Evolutionary conservation across 2,888 invertebrate genomes (phyloP), one percentile per base, ranked within the genome.

Genomic region (Diaphora mendica): DNA sequence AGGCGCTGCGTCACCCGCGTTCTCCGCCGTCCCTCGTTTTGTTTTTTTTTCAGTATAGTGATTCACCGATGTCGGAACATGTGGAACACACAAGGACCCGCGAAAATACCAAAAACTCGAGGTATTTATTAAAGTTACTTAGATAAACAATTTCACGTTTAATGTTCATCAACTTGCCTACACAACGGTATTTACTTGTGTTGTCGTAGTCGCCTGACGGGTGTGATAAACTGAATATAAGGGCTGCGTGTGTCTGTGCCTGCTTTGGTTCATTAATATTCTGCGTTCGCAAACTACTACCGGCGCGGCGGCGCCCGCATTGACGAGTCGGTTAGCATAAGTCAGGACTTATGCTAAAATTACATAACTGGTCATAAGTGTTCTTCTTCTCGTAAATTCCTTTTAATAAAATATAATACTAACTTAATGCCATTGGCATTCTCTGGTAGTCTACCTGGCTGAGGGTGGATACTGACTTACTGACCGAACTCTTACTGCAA

Each of bases 41-140:
- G 88, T 90, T 92, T 92, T 93, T 93, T 91, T 91, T 91, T 89
- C 88, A 88, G 84, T 88, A n/a, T n/a, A 87, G 91, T 94, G 94
- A 95, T 88, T 95, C 94, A 94, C 91, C 91, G 85, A 84, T 76
- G 78, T 85, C 85, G 83, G 86, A 88, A 93, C 94, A 94, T 93
- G 91, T 94, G 93, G 89, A 90, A 82, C 84, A 85, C 87, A 88
- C 86, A 89, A 91, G 89, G 86, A 88, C 91, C 87, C 86, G 87
- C 86, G 84, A 89, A 87, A 83, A 86, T 84, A 81, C 73, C 74
- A 82, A 79, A 80, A 72, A 77, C 71, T 75, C 78, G 76, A 82
- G 83, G 83, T 84, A 82, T 84, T 85, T 77, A 77, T 71, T 78
- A 72, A 78, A 68, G 77, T 79, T 77, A 82, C 79, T 75, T 51